Conservation (phyloP, 2,888 invertebrate genomes). For the Drosophila quasianomalipes region DNA sequence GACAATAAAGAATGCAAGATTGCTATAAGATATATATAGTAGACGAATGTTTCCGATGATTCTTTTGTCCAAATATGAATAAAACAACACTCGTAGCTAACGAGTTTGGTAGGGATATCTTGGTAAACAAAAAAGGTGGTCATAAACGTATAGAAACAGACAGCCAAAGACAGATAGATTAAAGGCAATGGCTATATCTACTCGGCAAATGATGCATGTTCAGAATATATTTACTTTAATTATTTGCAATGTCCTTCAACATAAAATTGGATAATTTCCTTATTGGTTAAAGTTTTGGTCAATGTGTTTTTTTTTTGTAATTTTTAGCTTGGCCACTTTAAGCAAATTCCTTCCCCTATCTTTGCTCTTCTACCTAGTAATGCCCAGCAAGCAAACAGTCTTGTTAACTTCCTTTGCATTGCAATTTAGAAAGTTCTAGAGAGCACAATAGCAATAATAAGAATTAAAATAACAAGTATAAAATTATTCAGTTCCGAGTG, state of each 20-base stretch:
- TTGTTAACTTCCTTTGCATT: constrained; percentile 15
- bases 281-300: neutral
- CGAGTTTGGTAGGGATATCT: neutral
- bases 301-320: neutral
- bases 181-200: neutral
- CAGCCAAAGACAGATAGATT: too few species aligned
- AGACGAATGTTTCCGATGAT: neutral
- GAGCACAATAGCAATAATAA: constrained; percentile 34
- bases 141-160: neutral
- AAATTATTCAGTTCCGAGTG: neutral
- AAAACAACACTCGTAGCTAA: neutral
- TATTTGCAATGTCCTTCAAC: neutral
- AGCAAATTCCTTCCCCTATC: neutral
- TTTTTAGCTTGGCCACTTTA: constrained; percentile 5
- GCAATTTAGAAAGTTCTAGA: constrained; percentile 33
- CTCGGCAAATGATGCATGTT: neutral
- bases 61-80: neutral
- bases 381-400: neutral
- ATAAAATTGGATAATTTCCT: neutral
- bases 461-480: constrained; percentile 27
- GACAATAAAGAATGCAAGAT: neutral
- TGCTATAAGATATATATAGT: neutral
- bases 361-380: neutral
- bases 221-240: neutral
- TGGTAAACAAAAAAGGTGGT: neutral